These are phyloP conservation scores for Polietes domitor DNA, from an alignment of 2,888 invertebrate species.

Conservation along the genomic window DNA sequence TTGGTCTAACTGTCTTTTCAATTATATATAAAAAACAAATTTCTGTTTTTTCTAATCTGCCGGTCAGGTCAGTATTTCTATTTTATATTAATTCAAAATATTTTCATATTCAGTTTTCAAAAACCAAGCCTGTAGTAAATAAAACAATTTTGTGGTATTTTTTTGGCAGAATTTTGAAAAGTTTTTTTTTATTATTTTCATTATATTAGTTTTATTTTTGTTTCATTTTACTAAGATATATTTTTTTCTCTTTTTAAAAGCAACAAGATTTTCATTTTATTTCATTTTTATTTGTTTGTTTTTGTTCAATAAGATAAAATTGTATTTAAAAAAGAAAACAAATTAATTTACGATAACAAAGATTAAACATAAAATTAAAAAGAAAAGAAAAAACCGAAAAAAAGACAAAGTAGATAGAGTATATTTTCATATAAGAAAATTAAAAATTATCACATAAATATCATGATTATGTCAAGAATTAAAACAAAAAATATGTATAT, in stretches of 20 bases:
- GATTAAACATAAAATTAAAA: constrained; percentile 1
- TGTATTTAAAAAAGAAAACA: constrained; percentile 19
- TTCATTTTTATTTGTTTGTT: neutral
- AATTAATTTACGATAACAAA: constrained; percentile 3
- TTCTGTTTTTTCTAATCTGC: too few relatives aligned
- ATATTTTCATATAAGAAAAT: neutral
- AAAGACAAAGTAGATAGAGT: neutral
- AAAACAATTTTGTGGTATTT: neutral
- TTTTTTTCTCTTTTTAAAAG: constrained; percentile 38
- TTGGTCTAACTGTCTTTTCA: too few relatives aligned
- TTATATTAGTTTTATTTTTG: constrained; percentile 11
- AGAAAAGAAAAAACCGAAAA: constrained; percentile 1
- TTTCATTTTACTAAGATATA: constrained; percentile 47
- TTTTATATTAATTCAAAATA: too few relatives aligned
- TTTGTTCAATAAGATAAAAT: constrained; percentile 37
- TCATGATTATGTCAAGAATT: neutral
- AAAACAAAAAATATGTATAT: too few relatives aligned
- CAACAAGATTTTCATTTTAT: constrained; percentile 46
- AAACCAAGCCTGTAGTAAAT: too few relatives aligned
- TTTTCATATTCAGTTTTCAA: too few relatives aligned
- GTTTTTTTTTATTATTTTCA: constrained; percentile 13
- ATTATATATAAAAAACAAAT: too few relatives aligned
- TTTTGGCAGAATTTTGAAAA: constrained; percentile 52
- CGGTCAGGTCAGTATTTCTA: too few relatives aligned
- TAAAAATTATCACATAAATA: constrained; percentile 39